A percentile compares a stretch with the other conserved stretches of the same genome.
phyloP scores from a whole-genome alignment of 2,888 invertebrate genomes.

The Ennomos quercinarius region DNA sequence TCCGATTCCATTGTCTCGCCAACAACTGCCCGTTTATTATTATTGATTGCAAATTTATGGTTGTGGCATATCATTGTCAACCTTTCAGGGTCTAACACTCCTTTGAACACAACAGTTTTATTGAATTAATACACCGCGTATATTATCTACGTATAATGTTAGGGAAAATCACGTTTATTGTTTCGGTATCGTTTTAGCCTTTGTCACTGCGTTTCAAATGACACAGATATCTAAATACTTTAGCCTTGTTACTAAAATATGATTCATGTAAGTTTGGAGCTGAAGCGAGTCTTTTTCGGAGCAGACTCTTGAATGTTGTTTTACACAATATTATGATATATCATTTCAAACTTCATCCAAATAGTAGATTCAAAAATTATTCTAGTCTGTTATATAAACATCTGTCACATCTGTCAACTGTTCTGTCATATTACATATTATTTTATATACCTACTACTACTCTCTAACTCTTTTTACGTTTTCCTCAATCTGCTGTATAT shows the following conservation, averaged over 20 bases:
- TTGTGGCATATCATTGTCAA: conserved; percentile 64
- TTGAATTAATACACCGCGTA: conserved; percentile 24
- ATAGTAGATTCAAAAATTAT: too few relatives aligned
- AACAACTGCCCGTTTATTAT: conserved; percentile 62
- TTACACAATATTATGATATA: too few relatives aligned
- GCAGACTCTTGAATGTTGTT: conserved; percentile 5
- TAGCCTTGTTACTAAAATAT: conserved; percentile 41
- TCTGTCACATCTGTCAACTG: too few relatives aligned
- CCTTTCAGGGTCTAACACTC: conserved; percentile 58
- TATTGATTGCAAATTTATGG: conserved; percentile 77
- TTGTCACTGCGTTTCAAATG: conserved; percentile 39
- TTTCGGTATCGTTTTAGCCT: conserved; percentile 33
- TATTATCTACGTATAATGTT: conserved; percentile 30
- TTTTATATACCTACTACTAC: too few relatives aligned
- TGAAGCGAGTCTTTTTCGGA: conserved; percentile 13
- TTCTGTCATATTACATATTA: too few relatives aligned
- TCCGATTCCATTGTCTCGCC: conserved; percentile 73
- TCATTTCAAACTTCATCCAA: too few relatives aligned
- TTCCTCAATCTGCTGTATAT: conserved; percentile 10
- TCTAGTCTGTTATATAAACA: too few relatives aligned
- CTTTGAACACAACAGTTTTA: conserved; percentile 28
- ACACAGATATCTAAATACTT: conserved; percentile 43
- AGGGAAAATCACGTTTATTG: conserved; percentile 52
- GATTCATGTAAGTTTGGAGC: conserved; percentile 35
- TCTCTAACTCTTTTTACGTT: not conserved